Base-by-base conservation (phyloP, 2,113 vertebrate species). In the Corapipo altera region DNA sequence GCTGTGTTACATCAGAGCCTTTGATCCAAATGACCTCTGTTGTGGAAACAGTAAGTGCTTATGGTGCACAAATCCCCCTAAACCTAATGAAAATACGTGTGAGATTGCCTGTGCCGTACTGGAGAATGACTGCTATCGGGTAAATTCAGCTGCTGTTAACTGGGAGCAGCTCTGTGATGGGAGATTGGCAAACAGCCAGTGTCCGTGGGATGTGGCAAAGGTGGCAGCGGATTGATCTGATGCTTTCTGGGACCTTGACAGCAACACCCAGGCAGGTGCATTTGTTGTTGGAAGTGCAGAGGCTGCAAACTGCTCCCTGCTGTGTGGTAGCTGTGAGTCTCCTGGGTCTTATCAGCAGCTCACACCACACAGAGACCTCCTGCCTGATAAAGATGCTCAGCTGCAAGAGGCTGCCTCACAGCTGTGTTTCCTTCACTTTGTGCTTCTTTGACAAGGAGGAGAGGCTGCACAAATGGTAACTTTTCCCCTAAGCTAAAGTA, bases 291-390 rank as follows among this genome's bases (percentile, higher is more conserved):
- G 54, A 71, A 48, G 46, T 3, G 28, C 61, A 73, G 64, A 71
- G 33, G 43, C 84, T 61, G 79, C 59, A 86, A 87, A 77, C 32
- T 23, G 15, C 49, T 88, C 72, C 39, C 61, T 91, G 1, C 48
- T 44, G 72, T 2, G 2, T 52, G 28, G 70, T 30, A 49, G 49
- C 70, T 70, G 44, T 33, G 54, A 73, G 23, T 33, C 83, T 87
- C 86, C 55, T 11, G 39, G 37, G 80, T 78, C 75, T 95, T 93
- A 96, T 91, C 92, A 95, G 84, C 80, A 88, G 70, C 77, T 91
- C 73, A 44, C 86, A 84, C 81, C 72, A 77, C 67, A 41, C 77
- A 85, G 72, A 73, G 75, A 48, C 88, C 92, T 96, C 85, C 85
- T 80, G 85, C 79, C 52, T 41, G 69, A 69, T 48, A 67, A 1